Evolutionary conservation across 1,140 invertebrate species (phyloP), one percentile per base, ranked within the genome.

Genomic region (Asbolus verrucosus): DNA sequence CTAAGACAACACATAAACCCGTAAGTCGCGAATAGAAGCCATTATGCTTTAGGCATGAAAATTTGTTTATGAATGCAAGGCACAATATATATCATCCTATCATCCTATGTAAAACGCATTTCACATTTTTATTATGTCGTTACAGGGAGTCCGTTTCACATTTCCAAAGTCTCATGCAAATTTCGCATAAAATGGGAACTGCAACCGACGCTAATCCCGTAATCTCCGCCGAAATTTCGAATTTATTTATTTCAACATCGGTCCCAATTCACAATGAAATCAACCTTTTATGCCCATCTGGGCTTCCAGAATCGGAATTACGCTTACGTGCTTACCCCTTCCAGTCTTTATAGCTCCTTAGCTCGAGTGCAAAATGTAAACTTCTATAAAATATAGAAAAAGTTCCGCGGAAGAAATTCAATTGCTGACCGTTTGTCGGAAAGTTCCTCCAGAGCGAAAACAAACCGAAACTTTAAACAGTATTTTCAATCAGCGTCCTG

Each of bases 1-100:
- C 70, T 72, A 72, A 72, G 70, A 72, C 70, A 72, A 72, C 70
- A 69, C 61, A 69, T 69, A 72, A 72, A 68, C 65, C 46, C 65
- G 61, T 67, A 67, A 67, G 65, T 67, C 43, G 65, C 65, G 65
- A 50, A 67, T 67, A 54, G 41, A 50, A 67, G 16, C 39, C 65
- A 67, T 67, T 67, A 67, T 50, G 65, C 65, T 67, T 67, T 67
- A 67, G 65, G 65, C 39, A 50, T 14, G 27, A 50, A 67, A 67
- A 67, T 67, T 67, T 67, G 65, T 67, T 67, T 67, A 67, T 50
- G 65, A 67, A 67, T 67, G 39, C 65, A 50, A 21, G 31, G 24
- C 65, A 67, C 65, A 67, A 36, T 30, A 50, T 46, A 43, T 38
- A 67, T 67, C 33, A 27, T 36, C 16, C 9, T 38, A 67, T 67